Evolutionary conservation across 2,113 vertebrate species (phyloP).

Genomic region (Raja brachyura): DNA sequence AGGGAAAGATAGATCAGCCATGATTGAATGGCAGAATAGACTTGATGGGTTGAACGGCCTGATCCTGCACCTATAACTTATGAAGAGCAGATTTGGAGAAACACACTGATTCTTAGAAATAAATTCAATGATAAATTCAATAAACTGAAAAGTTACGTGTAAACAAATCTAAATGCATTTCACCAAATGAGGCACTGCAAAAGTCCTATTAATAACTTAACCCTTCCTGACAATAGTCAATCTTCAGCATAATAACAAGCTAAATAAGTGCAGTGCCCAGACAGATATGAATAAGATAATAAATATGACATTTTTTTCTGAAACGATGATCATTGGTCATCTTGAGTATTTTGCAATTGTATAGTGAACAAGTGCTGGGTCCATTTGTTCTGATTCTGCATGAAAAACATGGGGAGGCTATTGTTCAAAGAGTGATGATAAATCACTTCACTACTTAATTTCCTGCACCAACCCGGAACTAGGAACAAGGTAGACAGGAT

Average conservation of each 20-base stretch:
- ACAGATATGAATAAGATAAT: background rate
- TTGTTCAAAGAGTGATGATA: background rate
- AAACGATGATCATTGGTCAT: background rate
- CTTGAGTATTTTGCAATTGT: background rate
- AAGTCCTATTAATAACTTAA: background rate
- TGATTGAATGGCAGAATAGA: too few relatives aligned
- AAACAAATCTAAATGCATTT: background rate
- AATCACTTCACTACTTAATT: background rate
- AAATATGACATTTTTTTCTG: background rate
- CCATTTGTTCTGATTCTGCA: background rate
- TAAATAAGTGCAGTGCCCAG: background rate
- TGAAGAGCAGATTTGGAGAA: background rate
- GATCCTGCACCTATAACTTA: too few relatives aligned
- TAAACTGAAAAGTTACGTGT: background rate
- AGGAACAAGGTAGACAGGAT: background rate
- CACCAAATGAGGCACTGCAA: background rate
- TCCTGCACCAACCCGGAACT: background rate
- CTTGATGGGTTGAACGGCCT: too few relatives aligned
- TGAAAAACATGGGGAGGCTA: background rate
- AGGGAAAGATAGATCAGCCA: too few relatives aligned
- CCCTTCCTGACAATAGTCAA: background rate
- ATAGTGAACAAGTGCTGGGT: background rate
- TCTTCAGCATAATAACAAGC: background rate
- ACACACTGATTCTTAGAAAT: background rate
- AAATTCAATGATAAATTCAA: background rate